phyloP scores from a whole-genome alignment of 2,888 invertebrate genomes.

The Dicycla oo region DNA sequence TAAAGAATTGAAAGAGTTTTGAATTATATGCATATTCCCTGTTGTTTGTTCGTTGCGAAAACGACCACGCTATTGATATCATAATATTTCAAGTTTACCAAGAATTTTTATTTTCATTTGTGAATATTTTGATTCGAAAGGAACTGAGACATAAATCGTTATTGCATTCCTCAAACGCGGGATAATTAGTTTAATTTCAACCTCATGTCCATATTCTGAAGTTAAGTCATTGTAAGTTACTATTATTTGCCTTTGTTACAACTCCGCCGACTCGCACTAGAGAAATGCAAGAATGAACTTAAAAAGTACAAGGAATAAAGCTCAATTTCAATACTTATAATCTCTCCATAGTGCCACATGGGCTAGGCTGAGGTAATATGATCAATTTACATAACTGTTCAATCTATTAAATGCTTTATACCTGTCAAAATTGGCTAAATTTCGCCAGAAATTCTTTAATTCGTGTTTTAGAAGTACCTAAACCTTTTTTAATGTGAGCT shows the following conservation, averaged over 20 bases:
- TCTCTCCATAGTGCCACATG: conserved; percentile 55
- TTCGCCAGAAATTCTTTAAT: conserved; percentile 28
- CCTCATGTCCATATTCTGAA: neutral
- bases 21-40: no score
- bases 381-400: conserved; percentile 30
- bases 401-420: conserved; percentile 38
- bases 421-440: conserved; percentile 28
- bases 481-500: conserved; percentile 27
- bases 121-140: neutral
- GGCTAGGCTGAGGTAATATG: conserved; percentile 51
- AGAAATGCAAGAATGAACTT: conserved; percentile 22
- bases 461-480: conserved; percentile 39
- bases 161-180: conserved; percentile 6
- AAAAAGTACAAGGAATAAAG: conserved; percentile 9
- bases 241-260: neutral
- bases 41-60: neutral
- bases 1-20: no score
- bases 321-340: conserved; percentile 45
- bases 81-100: neutral
- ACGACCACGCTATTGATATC: neutral
- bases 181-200: neutral
- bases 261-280: neutral
- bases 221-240: neutral
- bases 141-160: neutral
- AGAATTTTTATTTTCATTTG: neutral